Conservation (phyloP, 2,888 invertebrate genomes). For the Trichogramma evanescens region DNA sequence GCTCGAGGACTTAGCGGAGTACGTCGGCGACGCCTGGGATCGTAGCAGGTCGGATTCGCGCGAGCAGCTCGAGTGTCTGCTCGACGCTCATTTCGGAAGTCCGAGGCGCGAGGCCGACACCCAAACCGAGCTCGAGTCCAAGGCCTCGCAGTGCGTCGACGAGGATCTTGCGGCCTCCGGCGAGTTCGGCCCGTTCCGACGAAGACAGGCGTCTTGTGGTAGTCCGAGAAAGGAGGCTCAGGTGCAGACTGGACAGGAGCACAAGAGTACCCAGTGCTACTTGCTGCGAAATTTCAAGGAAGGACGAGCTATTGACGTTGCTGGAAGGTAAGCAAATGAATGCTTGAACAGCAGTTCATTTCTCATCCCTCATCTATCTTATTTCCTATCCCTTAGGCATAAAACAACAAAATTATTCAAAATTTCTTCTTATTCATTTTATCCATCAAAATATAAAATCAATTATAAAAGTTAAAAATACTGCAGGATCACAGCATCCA, state of each 20-base stretch:
- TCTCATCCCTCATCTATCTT: no score
- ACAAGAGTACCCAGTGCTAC: conserved; percentile 37
- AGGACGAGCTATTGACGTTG: neutral
- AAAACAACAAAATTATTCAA: no score
- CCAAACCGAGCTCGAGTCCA: conserved; percentile 39
- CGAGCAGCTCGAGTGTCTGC: conserved; percentile 27
- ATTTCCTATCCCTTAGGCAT: no score
- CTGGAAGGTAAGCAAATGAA: neutral
- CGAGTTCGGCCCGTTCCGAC: conserved; percentile 14
- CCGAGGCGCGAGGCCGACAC: conserved; percentile 34
- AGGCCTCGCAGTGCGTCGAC: conserved; percentile 34
- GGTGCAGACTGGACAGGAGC: conserved; percentile 39
- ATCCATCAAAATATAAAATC: no score
- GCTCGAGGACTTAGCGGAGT: conserved; percentile 28
- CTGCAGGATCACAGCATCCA: no score
- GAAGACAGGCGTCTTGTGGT: conserved; percentile 12
- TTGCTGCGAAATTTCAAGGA: conserved; percentile 15
- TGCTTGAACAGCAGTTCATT: neutral
- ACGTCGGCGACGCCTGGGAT: conserved; percentile 19
- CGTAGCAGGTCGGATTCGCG: conserved; percentile 12
- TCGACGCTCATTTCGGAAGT: conserved; percentile 24
- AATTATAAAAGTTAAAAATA: no score
- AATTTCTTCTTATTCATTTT: no score
- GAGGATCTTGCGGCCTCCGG: conserved; percentile 27
- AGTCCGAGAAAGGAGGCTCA: conserved; percentile 35